Evolutionary conservation across 2,797 vertebrate species (phyloP), one percentile per base, ranked within the genome.

Genomic region (Poeciliopsis gracilis): DNA sequence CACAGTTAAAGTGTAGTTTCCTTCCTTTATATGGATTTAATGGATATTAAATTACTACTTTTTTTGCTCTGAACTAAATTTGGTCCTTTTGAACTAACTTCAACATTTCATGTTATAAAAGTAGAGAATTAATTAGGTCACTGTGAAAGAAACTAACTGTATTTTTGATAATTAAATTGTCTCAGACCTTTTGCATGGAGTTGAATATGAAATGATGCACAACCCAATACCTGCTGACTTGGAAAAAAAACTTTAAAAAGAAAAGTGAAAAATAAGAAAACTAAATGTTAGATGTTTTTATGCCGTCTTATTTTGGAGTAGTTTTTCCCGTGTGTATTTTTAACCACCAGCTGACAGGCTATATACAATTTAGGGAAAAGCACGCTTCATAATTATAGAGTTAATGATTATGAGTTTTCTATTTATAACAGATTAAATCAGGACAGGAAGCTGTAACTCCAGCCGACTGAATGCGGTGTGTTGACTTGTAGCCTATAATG

Each of bases 401-500:
- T 79, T 77, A 79, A 86, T 51, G 63, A 70, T 87, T 84, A 83
- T 78, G 84, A 74, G 77, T 75, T 49, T 33, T 83, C 89, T 94
- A 91, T 92, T 91, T 92, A 87, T 89, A 89, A 77, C 77, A 77
- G 76, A 55, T 86, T 75, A 81, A 85, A 85, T 90, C 61, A 81
- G 82, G 78, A 83, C 16, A 43, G 71, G 82, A 79, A 84, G 74
- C 76, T 90, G 88, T 86, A 88, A 91, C 84, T 72, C 83, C 74
- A 74, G 82, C 77, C 75, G 84, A 82, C 78, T 12, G 13, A 59
- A 83, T 73, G 53, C 2, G 61, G 63, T 11, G 72, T 78, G 78
- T 72, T 70, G 79, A 84, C 75, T 77, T 85, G 66, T 36, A 15
- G 72, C 70, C 57, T 2, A 28, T 49, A 72, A 51, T n/a, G 49